Base-by-base conservation (phyloP, 2,888 invertebrate genomes). In the Hybos culiciformis region DNA sequence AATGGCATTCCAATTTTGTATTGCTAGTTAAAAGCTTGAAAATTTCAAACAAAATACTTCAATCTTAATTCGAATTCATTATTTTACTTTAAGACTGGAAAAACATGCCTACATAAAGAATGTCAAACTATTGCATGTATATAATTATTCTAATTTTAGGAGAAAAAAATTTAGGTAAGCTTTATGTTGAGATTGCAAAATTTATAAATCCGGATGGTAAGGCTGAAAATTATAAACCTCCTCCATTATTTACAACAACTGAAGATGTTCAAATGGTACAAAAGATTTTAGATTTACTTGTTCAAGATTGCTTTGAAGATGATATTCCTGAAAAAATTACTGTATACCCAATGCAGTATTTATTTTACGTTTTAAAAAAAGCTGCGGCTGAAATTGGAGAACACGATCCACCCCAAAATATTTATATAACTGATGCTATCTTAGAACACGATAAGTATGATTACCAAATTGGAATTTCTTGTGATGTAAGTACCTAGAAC, bases 211-310 rank as follows among this genome's bases (percentile, higher is more conserved):
- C 48, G 1, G 51, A 54, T 14, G 53, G 55, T 17, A 38, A 24
- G 21, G 32, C 14, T 20, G n/a, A 11, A 17, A 41, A 41, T 29
- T 37, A 38, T 8, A 36, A 38, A 51, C 31, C 42, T 43, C 66
- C 71, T 2, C 66, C 70, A 0, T 29, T 75, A 1, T 75, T 64
- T 45, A 69, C 71, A 0, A 49, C 51, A 2, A 50, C 53, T 1
- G 59, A 59, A 1, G 42, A 56, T 20, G 52, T 61, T n/a, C 50
- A 54, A 4, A 51, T 62, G 39, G 61, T 66, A 0, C 54, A 58
- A 24, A 60, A 62, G 1, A 56, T 63, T 18, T 48, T 68, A 8
- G 50, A 53, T 3, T 61, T 56, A 33, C 17, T 63, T 4, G 50
- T 51, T 9, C 43, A 47, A 3, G 56, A 57, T 17, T 23, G 32